phyloP scores from a whole-genome alignment of 1,140 invertebrate species.

The Condylostylus longicornis region DNA sequence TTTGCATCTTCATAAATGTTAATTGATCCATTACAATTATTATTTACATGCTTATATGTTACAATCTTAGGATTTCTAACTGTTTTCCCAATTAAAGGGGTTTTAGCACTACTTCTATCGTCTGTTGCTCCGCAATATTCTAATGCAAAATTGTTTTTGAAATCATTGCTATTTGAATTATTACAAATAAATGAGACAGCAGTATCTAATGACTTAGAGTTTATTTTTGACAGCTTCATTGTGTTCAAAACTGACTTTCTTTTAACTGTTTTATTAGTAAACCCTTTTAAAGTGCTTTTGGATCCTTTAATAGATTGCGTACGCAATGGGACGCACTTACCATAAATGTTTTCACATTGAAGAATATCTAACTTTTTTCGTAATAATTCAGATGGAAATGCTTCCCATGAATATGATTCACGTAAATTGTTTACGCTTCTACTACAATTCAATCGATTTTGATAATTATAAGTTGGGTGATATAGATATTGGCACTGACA shows the following conservation, averaged over 20 bases:
- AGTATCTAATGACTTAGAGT: constrained; percentile 25
- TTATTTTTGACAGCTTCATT: constrained; percentile 27
- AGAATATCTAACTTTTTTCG: no score
- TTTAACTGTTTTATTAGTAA: constrained; percentile 17
- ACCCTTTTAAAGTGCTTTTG: no score
- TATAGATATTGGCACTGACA: no score
- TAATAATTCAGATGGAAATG: constrained; percentile 20
- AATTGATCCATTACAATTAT: constrained; percentile 33
- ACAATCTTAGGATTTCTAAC: constrained; percentile 19
- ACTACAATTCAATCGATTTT: background rate
- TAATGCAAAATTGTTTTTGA: background rate
- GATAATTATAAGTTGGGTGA: no score
- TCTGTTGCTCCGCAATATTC: constrained; percentile 6
- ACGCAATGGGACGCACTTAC: no score
- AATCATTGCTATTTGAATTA: constrained; percentile 19
- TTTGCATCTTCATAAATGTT: constrained; percentile 33
- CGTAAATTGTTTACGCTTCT: constrained; percentile 14
- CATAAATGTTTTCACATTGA: no score
- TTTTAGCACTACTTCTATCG: constrained; percentile 10
- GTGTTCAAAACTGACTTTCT: constrained; percentile 20
- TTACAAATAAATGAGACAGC: constrained; percentile 27
- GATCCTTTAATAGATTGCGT: no score
- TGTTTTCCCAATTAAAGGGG: constrained; percentile 25
- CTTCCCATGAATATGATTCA: constrained; percentile 26
- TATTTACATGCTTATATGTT: constrained; percentile 31